Base-by-base conservation (phyloP, 2,888 invertebrate species). In the Drosophila rubida region DNA sequence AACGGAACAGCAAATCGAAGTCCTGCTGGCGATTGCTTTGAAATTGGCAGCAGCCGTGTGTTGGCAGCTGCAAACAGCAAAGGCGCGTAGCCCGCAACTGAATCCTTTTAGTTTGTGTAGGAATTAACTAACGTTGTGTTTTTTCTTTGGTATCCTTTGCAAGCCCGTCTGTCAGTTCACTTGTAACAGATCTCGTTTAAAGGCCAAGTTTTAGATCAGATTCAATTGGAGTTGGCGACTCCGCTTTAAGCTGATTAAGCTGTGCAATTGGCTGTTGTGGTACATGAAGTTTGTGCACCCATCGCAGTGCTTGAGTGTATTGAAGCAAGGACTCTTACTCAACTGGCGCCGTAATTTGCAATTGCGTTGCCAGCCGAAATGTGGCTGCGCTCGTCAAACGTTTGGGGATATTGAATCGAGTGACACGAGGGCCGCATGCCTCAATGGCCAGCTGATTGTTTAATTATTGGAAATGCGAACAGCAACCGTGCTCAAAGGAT, bases 401-500 rank as follows among this genome's bases (percentile, higher is more conserved):
- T 39, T 27, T 27, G 25, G 37, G 50, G 53, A 59, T 65, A 70
- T 62, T 71, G 66, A 41, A 45, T 69, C 63, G 66, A 86, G 83
- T 69, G 81, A 73, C 60, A 63, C 57, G 66, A 42, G 54, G 23
- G 49, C 54, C 23, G 35, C 41, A 73, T 69, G 69, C 58, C 64
- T 53, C 63, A 65, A 58, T 79, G 72, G 50, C 41, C 57, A 72
- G 62, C 54, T 69, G 80, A 83, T 88, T 88, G 87, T 88, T 83
- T 88, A 84, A 84, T 84, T 84, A 88, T 88, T 78, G 76, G 74
- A 86, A 75, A 69, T 88, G 65, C 72, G 68, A 42, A 60, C 53
- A 42, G 60, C 46, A 57, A 61, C 45, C 58, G 50, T 45, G 35
- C 71, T 71, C 80, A 83, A 80, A 72, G 84, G 68, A 39, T 14